Evolutionary conservation across 2,888 invertebrate genomes (phyloP).

Genomic region (Nomada flava): DNA sequence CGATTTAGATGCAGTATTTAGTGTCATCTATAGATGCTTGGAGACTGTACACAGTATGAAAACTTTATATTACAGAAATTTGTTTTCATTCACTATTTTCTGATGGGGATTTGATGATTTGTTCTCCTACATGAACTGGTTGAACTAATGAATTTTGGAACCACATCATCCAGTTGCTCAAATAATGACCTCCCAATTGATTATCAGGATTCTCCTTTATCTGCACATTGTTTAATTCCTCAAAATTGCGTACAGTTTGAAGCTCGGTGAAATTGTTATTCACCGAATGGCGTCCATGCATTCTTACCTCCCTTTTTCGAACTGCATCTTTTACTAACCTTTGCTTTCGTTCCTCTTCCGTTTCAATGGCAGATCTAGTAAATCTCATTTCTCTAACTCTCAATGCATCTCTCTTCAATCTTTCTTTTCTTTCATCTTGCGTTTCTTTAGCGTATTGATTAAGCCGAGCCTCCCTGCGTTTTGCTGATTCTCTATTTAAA

Average conservation of each 20-base stretch:
- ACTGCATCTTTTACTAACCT: slow-evolving; percentile 79
- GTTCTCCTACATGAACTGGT: slow-evolving; percentile 69
- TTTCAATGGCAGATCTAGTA: slow-evolving; percentile 79
- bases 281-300: slow-evolving; percentile 68
- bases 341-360: slow-evolving; percentile 77
- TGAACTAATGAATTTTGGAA: slow-evolving; percentile 76
- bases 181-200: slow-evolving; percentile 74
- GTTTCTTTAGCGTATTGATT: slow-evolving; percentile 79
- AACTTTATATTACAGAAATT: background rate
- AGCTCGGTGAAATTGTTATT: slow-evolving; percentile 74
- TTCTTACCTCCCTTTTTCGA: slow-evolving; percentile 77
- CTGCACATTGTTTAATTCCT: slow-evolving; percentile 76
- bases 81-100: slow-evolving; percentile 60
- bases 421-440: slow-evolving; percentile 75
- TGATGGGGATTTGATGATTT: slow-evolving; percentile 62
- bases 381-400: slow-evolving; percentile 79
- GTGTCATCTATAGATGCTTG: slow-evolving; percentile 10
- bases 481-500: slow-evolving; percentile 76
- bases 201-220: slow-evolving; percentile 73
- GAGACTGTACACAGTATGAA: no score
- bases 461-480: slow-evolving; percentile 75
- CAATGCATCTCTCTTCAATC: slow-evolving; percentile 76
- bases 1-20: slow-evolving; percentile 30
- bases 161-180: slow-evolving; percentile 80
- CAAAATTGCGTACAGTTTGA: slow-evolving; percentile 73